phyloP scores from a whole-genome alignment of 2,797 vertebrate genomes.

The Alcedo quadribrachys region DNA sequence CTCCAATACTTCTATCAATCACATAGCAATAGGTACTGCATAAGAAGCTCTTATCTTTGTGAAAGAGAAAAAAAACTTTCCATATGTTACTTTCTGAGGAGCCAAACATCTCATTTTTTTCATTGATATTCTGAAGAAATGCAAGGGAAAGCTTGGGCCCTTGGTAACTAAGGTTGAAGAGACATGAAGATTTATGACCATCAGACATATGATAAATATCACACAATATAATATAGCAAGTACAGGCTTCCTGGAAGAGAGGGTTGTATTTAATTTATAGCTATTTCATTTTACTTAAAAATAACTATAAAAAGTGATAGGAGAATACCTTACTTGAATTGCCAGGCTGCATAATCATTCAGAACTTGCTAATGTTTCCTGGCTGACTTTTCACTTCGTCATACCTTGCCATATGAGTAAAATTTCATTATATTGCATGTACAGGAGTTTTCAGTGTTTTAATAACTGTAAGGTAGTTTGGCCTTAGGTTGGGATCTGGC shows the following conservation, averaged over 20 bases:
- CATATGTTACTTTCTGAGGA: not conserved
- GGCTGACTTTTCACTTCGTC: not conserved
- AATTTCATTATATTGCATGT: not conserved
- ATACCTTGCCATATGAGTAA: not conserved
- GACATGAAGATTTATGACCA: not conserved
- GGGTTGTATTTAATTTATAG: not conserved
- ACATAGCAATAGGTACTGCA: not conserved
- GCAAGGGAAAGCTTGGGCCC: not conserved
- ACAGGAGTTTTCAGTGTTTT: not conserved
- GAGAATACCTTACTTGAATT: not conserved
- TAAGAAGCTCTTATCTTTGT: not conserved
- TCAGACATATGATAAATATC: not conserved
- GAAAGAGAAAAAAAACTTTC: not conserved
- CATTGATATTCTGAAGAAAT: not conserved
- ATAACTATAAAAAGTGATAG: not conserved
- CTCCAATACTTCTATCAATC: not conserved
- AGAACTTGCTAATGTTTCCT: not conserved
- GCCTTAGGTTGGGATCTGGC: not conserved
- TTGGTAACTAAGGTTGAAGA: not conserved
- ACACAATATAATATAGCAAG: not conserved
- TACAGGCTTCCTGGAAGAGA: not conserved
- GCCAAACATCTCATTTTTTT: not conserved
- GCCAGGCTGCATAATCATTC: not conserved
- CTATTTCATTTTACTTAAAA: not conserved
- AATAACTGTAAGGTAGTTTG: not conserved